Base-by-base conservation (phyloP, 2,888 invertebrate species). In the Brachylomia viminalis region DNA sequence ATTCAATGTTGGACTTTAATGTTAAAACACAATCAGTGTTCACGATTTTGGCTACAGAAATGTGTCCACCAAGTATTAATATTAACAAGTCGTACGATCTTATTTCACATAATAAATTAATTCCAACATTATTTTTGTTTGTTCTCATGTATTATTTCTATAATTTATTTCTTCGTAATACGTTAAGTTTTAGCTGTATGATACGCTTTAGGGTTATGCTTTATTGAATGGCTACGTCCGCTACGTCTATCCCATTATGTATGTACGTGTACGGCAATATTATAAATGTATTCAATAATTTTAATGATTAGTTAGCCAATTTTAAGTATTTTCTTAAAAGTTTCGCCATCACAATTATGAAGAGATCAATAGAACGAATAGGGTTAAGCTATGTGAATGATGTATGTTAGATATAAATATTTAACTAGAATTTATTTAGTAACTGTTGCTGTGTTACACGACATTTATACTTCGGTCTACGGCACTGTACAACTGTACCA, bases 251-350 rank as follows among this genome's bases (percentile, higher is more conserved):
- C 90, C 87, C 89, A 82, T 81, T 76, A 80, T 86, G 75, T 86
- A 81, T 87, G 87, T 87, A 85, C 82, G 73, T 83, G 85, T 92
- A 94, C 87, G 90, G 92, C 93, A 93, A 94, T 93, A 94, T 92
- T 89, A 91, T 92, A 85, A 85, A 86, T 93, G 90, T 95, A 94
- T 92, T 93, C 91, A 89, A 93, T 92, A 92, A 89, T 89, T 86
- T 92, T 91, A 93, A 93, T 92, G 88, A 88, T 93, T 95, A 95
- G 95, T 94, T 96, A 96, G 95, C 94, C 92, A 95, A 96, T 95
- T 94, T 93, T 89, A 90, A 92, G 93, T 93, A 93, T 92, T 90
- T 90, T 90, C 77, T 80, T 92, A 92, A 92, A 91, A 92, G 68
- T 82, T 87, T 92, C 93, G 94, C 94, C 96, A 96, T 96, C 96